These are phyloP conservation scores for Zaprionus capensis DNA, from an alignment of 1,140 invertebrate genomes.

Conservation along the genomic window DNA sequence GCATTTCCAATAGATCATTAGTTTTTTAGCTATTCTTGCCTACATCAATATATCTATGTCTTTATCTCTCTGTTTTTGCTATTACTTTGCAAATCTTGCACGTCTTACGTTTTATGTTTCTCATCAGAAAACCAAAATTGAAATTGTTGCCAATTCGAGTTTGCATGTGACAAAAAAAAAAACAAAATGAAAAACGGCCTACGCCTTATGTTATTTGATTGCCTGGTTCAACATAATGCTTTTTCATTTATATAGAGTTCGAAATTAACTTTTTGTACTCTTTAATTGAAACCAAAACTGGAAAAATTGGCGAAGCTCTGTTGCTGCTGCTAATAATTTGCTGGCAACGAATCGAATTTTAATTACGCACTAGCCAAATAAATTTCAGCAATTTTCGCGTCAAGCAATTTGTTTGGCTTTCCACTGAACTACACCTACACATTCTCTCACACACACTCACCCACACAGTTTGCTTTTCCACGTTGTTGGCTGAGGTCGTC, in stretches of 20 bases:
- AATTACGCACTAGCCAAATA: slow-evolving; percentile 31
- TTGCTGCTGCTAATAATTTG: slow-evolving; percentile 16
- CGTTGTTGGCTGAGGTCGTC: slow-evolving; percentile 15
- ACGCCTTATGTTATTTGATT: slow-evolving; percentile 14
- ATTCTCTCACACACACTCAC: not conserved
- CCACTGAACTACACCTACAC: slow-evolving; percentile 7
- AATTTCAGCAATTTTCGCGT: slow-evolving; percentile 19
- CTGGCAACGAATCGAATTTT: slow-evolving; percentile 24
- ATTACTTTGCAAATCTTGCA: slow-evolving; percentile 58
- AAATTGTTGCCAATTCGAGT: slow-evolving; percentile 38
- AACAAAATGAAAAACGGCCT: not conserved
- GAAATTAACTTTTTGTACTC: slow-evolving; percentile 20
- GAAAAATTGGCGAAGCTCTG: slow-evolving; percentile 5
- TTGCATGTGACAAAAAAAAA: slow-evolving; percentile 38
- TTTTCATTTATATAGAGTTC: slow-evolving; percentile 36
- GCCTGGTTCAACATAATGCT: slow-evolving; percentile 22
- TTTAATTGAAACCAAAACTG: not conserved
- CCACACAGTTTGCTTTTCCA: slow-evolving; percentile 7
- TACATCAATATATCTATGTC: slow-evolving; percentile 21
- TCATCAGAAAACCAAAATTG: slow-evolving; percentile 36
- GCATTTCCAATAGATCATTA: slow-evolving; percentile 64
- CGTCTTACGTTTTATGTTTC: slow-evolving; percentile 51
- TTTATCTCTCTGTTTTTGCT: slow-evolving; percentile 20
- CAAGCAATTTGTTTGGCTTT: slow-evolving; percentile 23
- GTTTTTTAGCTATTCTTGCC: slow-evolving; percentile 52